Percentiles rank a stretch among this genome's conserved stretches.
Evolutionary conservation across 2,113 vertebrate species (phyloP).

Genomic region (Indri indri): DNA sequence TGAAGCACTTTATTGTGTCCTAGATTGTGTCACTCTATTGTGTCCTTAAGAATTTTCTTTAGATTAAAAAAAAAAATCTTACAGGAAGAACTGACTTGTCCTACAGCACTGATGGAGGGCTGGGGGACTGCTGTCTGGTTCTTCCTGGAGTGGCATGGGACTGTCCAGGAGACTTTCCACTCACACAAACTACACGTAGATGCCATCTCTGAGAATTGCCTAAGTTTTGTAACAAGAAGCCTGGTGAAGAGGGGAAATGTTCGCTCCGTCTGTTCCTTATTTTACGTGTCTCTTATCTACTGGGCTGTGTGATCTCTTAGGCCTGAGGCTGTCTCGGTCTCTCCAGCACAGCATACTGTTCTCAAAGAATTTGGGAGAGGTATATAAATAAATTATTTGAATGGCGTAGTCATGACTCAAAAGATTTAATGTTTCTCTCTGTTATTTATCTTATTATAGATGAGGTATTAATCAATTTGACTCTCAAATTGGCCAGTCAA

Average conservation of each 20-base stretch:
- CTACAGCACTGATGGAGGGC: too few species aligned
- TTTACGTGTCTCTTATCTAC: neutral
- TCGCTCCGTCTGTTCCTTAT: neutral
- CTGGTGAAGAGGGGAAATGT: neutral
- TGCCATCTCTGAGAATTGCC: neutral
- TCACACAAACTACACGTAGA: too few species aligned
- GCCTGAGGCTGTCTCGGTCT: neutral
- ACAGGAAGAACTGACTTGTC: neutral
- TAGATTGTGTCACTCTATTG: too few species aligned
- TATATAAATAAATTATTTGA: neutral
- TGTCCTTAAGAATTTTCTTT: neutral
- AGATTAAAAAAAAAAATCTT: neutral
- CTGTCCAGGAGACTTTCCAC: neutral
- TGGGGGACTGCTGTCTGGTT: rapidly evolving
- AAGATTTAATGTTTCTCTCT: neutral
- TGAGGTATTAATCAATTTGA: neutral
- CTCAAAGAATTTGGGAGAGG: neutral
- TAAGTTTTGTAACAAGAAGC: neutral
- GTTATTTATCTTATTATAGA: neutral
- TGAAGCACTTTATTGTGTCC: neutral
- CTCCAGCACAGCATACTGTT: neutral
- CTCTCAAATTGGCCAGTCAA: neutral
- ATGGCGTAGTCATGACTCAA: neutral
- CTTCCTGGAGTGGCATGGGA: neutral
- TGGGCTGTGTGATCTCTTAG: neutral